A percentile compares a stretch with the other conserved stretches of the same genome.
Evolutionary conservation across 2,888 invertebrate genomes (phyloP).

Genomic region (Mellilla xanthometata): DNA sequence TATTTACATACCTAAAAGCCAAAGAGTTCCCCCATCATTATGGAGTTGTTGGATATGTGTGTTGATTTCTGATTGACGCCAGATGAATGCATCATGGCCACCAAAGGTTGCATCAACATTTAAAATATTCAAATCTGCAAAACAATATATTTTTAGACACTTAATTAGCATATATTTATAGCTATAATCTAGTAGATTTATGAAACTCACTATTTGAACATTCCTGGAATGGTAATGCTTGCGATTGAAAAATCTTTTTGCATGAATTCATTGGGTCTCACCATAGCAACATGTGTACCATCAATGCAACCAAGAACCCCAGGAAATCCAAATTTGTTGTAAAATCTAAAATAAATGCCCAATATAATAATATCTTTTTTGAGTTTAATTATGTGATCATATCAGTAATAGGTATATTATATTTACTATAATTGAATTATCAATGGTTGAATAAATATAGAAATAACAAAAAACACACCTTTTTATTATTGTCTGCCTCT

Average conservation of each 20-base stretch:
- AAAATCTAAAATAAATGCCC: neutral
- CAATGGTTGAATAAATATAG: neutral
- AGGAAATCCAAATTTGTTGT: conserved; percentile 3
- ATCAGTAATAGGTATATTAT: neutral
- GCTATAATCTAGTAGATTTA: no score
- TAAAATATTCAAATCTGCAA: conserved; percentile 8
- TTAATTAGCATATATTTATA: neutral
- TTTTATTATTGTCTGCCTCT: conserved; percentile 5
- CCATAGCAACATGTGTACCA: conserved; percentile 9
- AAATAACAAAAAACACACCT: neutral
- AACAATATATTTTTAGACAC: conserved; percentile 3
- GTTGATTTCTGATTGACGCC: conserved; percentile 6
- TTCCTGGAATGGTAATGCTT: no score
- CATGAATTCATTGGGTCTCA: no score
- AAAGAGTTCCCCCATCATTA: conserved; percentile 4
- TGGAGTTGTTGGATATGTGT: conserved; percentile 3
- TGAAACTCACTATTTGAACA: no score
- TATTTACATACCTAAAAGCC: conserved; percentile 9
- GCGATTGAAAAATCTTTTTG: no score
- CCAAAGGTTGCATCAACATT: conserved; percentile 12
- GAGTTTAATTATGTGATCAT: no score
- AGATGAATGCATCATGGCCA: conserved; percentile 14
- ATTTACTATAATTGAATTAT: neutral
- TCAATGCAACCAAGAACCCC: conserved; percentile 3
- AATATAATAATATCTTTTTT: no score